phyloP scores from a whole-genome alignment of 2,113 vertebrate genomes.

The Cyanoderma ruficeps region DNA sequence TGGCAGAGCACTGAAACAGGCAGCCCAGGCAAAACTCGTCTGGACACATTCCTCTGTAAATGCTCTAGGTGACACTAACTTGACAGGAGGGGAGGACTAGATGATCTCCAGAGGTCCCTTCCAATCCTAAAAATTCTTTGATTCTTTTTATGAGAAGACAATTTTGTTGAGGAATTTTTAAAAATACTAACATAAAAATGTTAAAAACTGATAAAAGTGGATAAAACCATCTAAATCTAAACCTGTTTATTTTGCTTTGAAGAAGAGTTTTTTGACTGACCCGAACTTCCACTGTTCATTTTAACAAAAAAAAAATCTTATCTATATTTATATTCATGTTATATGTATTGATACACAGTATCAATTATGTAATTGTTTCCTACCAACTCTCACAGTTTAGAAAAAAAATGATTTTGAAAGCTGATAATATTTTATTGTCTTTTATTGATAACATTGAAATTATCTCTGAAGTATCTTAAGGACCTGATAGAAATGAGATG shows the following conservation, averaged over 20 bases:
- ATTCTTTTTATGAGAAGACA: background rate
- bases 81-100: background rate
- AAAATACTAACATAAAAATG: background rate
- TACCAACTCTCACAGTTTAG: background rate
- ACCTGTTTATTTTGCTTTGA: background rate
- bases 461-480: background rate
- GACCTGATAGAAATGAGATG: background rate
- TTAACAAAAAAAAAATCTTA: background rate
- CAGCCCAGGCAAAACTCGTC: no score
- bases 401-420: background rate
- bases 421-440: background rate
- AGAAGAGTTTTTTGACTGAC: background rate
- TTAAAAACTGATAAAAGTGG: background rate
- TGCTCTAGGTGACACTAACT: no score
- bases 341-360: background rate
- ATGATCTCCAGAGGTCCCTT: background rate
- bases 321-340: background rate
- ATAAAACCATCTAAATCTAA: background rate
- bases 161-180: background rate
- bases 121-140: background rate
- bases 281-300: background rate
- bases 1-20: background rate
- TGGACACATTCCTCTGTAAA: background rate
- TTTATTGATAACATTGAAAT: background rate
- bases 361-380: background rate